Evolutionary conservation across 2,113 vertebrate genomes (phyloP).

Genomic region (Ardeotis arabs): DNA sequence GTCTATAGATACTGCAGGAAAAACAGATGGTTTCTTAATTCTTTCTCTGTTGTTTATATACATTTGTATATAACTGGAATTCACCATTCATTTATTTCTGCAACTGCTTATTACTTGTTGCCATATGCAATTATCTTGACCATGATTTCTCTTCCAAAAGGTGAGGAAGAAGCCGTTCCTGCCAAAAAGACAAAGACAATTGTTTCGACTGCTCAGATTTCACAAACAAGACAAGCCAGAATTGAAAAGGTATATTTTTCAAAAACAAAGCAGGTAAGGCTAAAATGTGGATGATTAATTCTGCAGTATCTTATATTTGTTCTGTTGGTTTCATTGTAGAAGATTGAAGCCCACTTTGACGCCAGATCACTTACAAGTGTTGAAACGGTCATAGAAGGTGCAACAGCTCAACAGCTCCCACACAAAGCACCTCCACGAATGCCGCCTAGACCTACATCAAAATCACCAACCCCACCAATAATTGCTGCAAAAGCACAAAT

Average conservation of each 20-base stretch:
- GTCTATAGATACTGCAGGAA: neutral
- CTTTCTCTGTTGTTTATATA: neutral
- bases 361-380: constrained; percentile 83
- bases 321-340: constrained; percentile 73
- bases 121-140: neutral
- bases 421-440: constrained; percentile 95
- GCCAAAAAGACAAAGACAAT: constrained; percentile 95
- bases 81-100: neutral
- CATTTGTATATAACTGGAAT: neutral
- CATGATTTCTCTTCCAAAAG: constrained; percentile 65
- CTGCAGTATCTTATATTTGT: neutral
- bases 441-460: constrained; percentile 90
- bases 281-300: neutral
- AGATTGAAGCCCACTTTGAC: constrained; percentile 89
- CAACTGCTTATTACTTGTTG: neutral
- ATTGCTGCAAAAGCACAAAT: constrained; percentile 82
- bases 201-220: constrained; percentile 91
- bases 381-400: constrained; percentile 88
- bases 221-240: constrained; percentile 87
- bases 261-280: neutral
- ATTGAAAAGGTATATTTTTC: constrained; percentile 86
- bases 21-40: neutral
- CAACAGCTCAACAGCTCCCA: constrained; percentile 83
- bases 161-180: constrained; percentile 91
- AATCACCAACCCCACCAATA: constrained; percentile 87